Evolutionary conservation across 2,888 invertebrate genomes (phyloP).

Genomic region (Teinopalpus imperialis): DNA sequence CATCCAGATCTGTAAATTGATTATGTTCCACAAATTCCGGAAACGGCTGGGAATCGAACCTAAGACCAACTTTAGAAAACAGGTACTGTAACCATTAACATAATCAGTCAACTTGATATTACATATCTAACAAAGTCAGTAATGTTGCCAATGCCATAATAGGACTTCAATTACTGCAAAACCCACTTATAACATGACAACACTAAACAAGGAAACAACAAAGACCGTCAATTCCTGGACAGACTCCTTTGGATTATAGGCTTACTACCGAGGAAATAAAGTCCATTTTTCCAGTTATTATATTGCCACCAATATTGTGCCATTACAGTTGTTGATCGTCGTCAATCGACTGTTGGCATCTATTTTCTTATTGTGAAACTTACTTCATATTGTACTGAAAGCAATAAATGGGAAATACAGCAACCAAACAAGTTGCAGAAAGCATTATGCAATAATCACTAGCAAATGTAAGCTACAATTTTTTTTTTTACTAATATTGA

Average conservation of each 20-base stretch:
- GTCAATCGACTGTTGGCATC: slow-evolving; percentile 13
- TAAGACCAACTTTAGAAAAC: too few relatives aligned
- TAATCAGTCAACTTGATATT: too few relatives aligned
- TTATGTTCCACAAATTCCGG: too few relatives aligned
- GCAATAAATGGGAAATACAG: slow-evolving; percentile 3
- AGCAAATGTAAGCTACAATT: too few relatives aligned
- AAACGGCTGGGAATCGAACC: too few relatives aligned
- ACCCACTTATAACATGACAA: slow-evolving; percentile 2
- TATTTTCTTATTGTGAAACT: slow-evolving; percentile 14
- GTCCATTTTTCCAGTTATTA: not conserved
- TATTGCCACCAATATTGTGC: not conserved
- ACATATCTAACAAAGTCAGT: not conserved
- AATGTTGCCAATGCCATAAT: slow-evolving; percentile 2
- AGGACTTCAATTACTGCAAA: slow-evolving; percentile 8
- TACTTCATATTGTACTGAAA: slow-evolving; percentile 2
- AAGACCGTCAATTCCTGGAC: slow-evolving; percentile 1
- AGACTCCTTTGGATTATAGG: not conserved
- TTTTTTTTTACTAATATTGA: too few relatives aligned
- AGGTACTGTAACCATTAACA: too few relatives aligned
- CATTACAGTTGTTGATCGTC: not conserved
- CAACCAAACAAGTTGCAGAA: not conserved
- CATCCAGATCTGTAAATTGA: too few relatives aligned
- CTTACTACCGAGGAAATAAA: not conserved
- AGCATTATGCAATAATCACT: too few relatives aligned
- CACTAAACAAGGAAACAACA: slow-evolving; percentile 8